phyloP scores from a whole-genome alignment of 2,113 vertebrate genomes.

The Oncorhynchus clarkii region DNA sequence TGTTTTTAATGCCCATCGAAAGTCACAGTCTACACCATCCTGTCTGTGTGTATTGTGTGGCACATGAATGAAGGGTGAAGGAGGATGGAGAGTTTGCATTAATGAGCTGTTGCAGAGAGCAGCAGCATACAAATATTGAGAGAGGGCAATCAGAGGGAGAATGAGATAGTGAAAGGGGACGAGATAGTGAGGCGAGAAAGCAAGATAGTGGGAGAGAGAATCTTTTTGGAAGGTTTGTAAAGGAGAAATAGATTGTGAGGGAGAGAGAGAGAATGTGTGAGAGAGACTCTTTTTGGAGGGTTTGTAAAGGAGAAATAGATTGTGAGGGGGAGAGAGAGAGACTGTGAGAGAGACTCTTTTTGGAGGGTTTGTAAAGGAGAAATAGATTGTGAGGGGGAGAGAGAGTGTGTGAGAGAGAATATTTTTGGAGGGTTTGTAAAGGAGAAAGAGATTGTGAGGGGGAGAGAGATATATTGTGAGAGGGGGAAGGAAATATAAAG shows the following conservation, averaged over 20 bases:
- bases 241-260: constrained; percentile 3
- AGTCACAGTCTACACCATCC: constrained; percentile 56
- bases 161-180: constrained; percentile 52
- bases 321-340: background rate
- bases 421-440: constrained; percentile 26
- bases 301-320: no score
- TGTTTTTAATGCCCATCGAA: constrained; percentile 58
- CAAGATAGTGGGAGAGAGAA: constrained; percentile 3
- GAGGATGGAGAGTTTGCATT: constrained; percentile 72
- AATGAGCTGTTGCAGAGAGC: constrained; percentile 71
- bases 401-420: constrained; percentile 30
- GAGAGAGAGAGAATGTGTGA: no score
- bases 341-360: constrained; percentile 27
- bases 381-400: no score
- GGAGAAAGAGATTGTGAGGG: background rate
- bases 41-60: constrained; percentile 68
- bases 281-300: no score
- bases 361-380: constrained; percentile 24
- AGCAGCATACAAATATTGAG: constrained; percentile 73
- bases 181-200: background rate
- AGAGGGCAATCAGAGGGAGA: constrained; percentile 18
- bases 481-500: constrained; percentile 38
- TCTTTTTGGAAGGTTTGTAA: constrained; percentile 23
- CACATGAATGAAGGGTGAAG: constrained; percentile 66
- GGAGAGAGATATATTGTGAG: background rate